Conservation (phyloP, 2,113 vertebrate genomes). For the Gambusia holbrooki region DNA sequence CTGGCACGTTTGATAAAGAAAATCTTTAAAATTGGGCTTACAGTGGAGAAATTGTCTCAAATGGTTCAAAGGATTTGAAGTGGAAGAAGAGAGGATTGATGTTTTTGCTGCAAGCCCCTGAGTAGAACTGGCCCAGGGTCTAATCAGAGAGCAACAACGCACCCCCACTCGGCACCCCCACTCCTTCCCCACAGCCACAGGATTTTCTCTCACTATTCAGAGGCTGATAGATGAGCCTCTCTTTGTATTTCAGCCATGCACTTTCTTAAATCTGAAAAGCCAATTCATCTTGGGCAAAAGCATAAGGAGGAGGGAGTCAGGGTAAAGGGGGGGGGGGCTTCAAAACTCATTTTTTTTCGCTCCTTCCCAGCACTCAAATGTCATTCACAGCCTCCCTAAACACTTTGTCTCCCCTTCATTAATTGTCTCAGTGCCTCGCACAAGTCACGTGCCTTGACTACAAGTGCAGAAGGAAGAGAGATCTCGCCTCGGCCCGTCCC, state of each 20-base stretch:
- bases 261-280: slow-evolving; percentile 83
- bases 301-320: slow-evolving; percentile 46
- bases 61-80: slow-evolving; percentile 77
- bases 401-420: slow-evolving; percentile 69
- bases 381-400: slow-evolving; percentile 73
- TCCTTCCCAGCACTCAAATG: slow-evolving; percentile 63
- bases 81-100: slow-evolving; percentile 75
- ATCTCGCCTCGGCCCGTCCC: slow-evolving; percentile 10
- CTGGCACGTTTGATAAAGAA: slow-evolving; percentile 60
- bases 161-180: slow-evolving; percentile 6
- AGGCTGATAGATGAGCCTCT: slow-evolving; percentile 81
- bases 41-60: slow-evolving; percentile 73
- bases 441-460: slow-evolving; percentile 61
- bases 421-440: slow-evolving; percentile 60
- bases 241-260: slow-evolving; percentile 80
- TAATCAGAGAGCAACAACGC: slow-evolving; percentile 78
- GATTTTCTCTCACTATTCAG: slow-evolving; percentile 82
- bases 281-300: slow-evolving; percentile 79
- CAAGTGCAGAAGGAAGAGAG: slow-evolving; percentile 44
- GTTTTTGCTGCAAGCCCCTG: slow-evolving; percentile 67
- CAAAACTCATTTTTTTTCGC: slow-evolving; percentile 60
- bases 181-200: slow-evolving; percentile 58
- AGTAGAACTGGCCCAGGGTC: slow-evolving; percentile 73
- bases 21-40: slow-evolving; percentile 64
- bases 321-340: slow-evolving; percentile 63